These are phyloP conservation scores for Tiliacea citrago DNA, from an alignment of 2,888 invertebrate species.

Conservation along the genomic window DNA sequence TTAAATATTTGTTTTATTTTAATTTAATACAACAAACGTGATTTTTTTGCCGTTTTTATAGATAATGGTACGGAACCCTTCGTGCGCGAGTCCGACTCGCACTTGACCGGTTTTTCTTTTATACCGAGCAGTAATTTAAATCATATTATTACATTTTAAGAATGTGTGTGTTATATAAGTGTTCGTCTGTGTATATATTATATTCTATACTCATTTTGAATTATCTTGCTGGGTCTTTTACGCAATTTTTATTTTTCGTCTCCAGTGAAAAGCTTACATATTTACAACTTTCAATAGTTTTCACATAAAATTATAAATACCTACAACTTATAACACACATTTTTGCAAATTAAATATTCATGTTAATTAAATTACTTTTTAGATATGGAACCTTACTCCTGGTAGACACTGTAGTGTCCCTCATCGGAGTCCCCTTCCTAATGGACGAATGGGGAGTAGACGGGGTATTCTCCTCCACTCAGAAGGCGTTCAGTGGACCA, in stretches of 20 bases:
- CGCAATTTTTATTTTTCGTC: background rate
- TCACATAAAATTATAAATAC: background rate
- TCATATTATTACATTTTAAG: background rate
- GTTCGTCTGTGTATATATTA: too few relatives aligned
- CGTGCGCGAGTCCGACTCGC: too few relatives aligned
- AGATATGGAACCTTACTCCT: slow-evolving; percentile 91
- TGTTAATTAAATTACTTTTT: slow-evolving; percentile 35
- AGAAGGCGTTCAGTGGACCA: slow-evolving; percentile 93
- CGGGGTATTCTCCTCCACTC: slow-evolving; percentile 92
- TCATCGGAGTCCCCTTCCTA: slow-evolving; percentile 91
- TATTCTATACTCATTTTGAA: too few relatives aligned
- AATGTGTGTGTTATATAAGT: too few relatives aligned
- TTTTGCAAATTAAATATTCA: background rate
- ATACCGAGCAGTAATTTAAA: background rate
- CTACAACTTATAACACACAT: background rate
- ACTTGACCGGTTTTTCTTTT: too few relatives aligned
- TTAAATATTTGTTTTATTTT: too few relatives aligned
- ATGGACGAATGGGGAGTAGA: slow-evolving; percentile 92
- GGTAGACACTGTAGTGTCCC: slow-evolving; percentile 93
- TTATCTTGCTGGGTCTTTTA: too few relatives aligned
- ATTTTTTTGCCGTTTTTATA: too few relatives aligned
- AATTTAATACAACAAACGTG: too few relatives aligned
- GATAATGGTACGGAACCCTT: too few relatives aligned
- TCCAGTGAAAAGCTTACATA: background rate
- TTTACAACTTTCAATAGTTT: background rate